Evolutionary conservation across 2,113 vertebrate genomes (phyloP), one percentile per base, ranked within the genome.

Genomic region (Osmerus mordax): DNA sequence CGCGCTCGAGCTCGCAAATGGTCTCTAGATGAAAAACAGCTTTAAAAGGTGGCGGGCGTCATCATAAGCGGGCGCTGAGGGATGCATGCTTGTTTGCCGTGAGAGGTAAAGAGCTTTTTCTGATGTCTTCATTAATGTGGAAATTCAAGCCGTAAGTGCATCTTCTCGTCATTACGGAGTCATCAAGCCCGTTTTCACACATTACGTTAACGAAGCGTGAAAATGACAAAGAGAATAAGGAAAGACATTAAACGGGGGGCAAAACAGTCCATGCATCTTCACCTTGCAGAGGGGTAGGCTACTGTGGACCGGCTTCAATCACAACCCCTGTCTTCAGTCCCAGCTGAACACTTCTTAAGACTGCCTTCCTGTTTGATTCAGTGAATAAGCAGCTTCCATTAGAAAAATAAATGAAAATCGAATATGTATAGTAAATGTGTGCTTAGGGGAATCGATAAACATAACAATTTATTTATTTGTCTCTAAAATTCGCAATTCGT

Each of bases 101-200:
- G 68, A 67, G 65, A 53, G 47, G 65, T 67, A 83, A 88, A 87
- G 84, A 86, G 75, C 78, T 63, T 67, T 73, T 78, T 75, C 73
- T 76, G 75, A 78, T 80, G 75, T 78, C 69, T 77, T 88, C 89
- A 91, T 91, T 92, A 91, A 92, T 91, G 90, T 91, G 90, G 80
- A 90, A 92, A 91, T 77, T 73, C 56, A 18, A 69, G 78, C 77
- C 60, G 75, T 85, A 84, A 89, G 87, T 82, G 86, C 82, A 83
- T 89, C 82, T 82, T 87, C 76, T 82, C 80, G 80, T 88, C 88
- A 90, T 92, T 90, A 91, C 83, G 64, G 78, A 89, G 86, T 90
- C 89, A 90, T 91, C 89, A 92, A 87, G 87, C 76, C 78, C 78
- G 78, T 83, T 81, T 90, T 86, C 83, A 85, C 86, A 87, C 88